Conservation (phyloP, 2,888 invertebrate species). For the Pardosa pseudoannulata region DNA sequence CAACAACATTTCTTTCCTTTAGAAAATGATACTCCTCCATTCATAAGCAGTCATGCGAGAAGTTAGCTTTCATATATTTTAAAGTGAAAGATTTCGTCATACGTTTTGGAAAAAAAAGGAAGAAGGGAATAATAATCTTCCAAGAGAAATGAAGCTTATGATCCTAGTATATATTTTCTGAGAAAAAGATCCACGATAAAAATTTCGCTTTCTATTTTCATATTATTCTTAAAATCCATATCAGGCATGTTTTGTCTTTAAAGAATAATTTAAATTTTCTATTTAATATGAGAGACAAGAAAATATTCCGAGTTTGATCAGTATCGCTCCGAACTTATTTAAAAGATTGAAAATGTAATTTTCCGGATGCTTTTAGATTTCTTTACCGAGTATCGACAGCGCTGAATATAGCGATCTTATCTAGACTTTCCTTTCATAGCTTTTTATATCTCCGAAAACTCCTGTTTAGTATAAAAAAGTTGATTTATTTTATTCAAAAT, state of each 20-base stretch:
- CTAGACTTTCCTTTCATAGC: background rate
- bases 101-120: no score
- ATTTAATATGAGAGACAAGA: constrained; percentile 8
- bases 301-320: background rate
- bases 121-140: no score
- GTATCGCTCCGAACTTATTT: background rate
- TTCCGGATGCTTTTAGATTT: constrained; percentile 9
- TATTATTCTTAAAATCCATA: background rate
- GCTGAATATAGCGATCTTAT: background rate
- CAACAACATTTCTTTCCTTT: no score
- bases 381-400: background rate
- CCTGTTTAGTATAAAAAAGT: background rate
- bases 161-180: no score
- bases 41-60: no score
- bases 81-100: no score
- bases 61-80: no score
- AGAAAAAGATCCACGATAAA: no score
- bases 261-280: constrained; percentile 2
- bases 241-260: background rate
- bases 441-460: background rate
- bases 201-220: no score
- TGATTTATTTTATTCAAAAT: constrained; percentile 12
- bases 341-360: constrained; percentile 17
- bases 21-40: no score
- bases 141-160: no score